Conservation (phyloP, 2,888 invertebrate species). For the Synergus laeviventris region DNA sequence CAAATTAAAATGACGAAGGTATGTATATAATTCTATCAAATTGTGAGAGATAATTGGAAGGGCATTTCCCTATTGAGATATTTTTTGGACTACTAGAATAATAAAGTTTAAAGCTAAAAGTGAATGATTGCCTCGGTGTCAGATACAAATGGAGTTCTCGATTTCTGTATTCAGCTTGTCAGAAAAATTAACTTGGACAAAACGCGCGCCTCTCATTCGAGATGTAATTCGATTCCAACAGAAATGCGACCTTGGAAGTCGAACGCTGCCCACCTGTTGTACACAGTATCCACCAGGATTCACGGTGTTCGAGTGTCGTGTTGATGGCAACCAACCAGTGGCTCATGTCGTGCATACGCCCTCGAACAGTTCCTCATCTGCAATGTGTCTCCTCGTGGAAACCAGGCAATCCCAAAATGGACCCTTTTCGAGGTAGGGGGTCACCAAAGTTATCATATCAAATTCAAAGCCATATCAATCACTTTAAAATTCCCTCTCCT, state of each 20-base stretch:
- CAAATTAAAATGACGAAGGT: neutral
- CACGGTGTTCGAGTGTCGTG: conserved; percentile 61
- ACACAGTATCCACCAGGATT: conserved; percentile 59
- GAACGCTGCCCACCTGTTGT: conserved; percentile 54
- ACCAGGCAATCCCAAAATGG: conserved; percentile 53
- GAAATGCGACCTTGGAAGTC: conserved; percentile 49
- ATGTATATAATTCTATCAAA: neutral
- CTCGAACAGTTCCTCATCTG: conserved; percentile 42
- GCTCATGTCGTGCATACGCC: conserved; percentile 61
- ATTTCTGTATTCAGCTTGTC: conserved; percentile 7
- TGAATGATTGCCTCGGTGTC: neutral
- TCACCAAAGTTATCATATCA: neutral
- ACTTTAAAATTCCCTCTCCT: neutral
- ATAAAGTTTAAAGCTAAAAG: neutral
- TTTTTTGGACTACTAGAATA: neutral
- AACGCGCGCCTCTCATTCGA: neutral
- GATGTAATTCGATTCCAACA: conserved; percentile 60
- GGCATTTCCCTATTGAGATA: neutral
- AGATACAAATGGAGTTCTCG: neutral
- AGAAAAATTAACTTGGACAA: neutral
- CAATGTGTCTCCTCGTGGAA: conserved; percentile 53
- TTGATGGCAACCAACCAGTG: conserved; percentile 61
- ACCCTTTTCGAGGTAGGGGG: conserved; percentile 56
- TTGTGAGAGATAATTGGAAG: neutral
- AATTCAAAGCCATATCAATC: neutral